phyloP scores from a whole-genome alignment of 2,888 invertebrate species.

The Stramonita haemastoma region DNA sequence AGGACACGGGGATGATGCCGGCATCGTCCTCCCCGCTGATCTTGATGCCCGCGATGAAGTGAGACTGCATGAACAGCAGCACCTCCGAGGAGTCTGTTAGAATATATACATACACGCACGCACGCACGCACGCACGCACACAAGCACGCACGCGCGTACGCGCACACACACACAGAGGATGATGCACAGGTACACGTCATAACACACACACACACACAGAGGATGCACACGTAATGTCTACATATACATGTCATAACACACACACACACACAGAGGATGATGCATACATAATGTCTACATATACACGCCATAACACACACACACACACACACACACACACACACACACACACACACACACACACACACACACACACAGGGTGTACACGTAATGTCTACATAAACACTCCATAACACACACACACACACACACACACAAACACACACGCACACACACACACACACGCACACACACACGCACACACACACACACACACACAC shows the following conservation, averaged over 20 bases:
- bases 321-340: background rate
- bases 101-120: no score
- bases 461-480: background rate
- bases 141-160: no score
- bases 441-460: background rate
- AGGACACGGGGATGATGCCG: conserved; percentile 74
- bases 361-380: no score
- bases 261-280: no score
- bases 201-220: no score
- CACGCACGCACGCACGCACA: no score
- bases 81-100: conserved; percentile 88
- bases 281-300: no score
- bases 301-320: no score
- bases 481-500: background rate
- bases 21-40: conserved; percentile 51
- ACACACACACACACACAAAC: background rate
- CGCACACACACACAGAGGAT: no score
- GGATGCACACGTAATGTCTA: no score
- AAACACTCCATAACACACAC: background rate
- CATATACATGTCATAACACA: no score
- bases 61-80: conserved; percentile 82
- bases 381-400: background rate
- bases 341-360: background rate
- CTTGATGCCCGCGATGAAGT: conserved; percentile 63
- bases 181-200: no score